phyloP scores from a whole-genome alignment of 2,113 vertebrate species.

The Pluvialis apricaria region DNA sequence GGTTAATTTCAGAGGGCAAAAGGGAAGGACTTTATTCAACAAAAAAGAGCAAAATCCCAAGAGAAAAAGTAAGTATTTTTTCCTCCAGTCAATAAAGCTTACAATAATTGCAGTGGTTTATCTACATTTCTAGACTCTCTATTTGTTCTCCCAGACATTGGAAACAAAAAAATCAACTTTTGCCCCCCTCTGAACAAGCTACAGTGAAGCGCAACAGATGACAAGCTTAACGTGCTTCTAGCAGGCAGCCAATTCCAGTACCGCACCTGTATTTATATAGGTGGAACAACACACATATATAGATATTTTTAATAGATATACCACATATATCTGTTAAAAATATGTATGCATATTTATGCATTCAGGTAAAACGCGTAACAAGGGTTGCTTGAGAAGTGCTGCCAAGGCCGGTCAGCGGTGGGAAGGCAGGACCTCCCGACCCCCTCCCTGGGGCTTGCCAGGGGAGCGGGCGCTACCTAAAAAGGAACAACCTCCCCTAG shows the following conservation, averaged over 20 bases:
- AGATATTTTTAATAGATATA: too few species aligned
- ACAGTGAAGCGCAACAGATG: neutral
- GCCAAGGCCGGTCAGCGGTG: neutral
- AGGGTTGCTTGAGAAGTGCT: neutral
- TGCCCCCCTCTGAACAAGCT: neutral
- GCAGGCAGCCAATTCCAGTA: neutral
- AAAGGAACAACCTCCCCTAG: neutral
- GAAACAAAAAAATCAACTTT: neutral
- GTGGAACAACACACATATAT: fast-evolving
- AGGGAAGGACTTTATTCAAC: neutral
- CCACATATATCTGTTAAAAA: neutral
- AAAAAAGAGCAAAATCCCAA: neutral
- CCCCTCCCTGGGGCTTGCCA: neutral
- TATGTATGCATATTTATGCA: neutral
- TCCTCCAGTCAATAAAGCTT: neutral
- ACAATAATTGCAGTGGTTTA: neutral
- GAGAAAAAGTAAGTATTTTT: neutral
- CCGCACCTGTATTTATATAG: neutral
- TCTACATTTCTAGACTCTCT: neutral
- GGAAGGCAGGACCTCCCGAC: neutral
- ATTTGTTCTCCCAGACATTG: neutral
- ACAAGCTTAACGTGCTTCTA: neutral
- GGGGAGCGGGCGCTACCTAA: too few species aligned
- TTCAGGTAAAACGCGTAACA: neutral
- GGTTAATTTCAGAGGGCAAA: neutral